Conservation (phyloP, 35 echinoderm and acorn worm genomes). For the Nesometra sesokonis region DNA sequence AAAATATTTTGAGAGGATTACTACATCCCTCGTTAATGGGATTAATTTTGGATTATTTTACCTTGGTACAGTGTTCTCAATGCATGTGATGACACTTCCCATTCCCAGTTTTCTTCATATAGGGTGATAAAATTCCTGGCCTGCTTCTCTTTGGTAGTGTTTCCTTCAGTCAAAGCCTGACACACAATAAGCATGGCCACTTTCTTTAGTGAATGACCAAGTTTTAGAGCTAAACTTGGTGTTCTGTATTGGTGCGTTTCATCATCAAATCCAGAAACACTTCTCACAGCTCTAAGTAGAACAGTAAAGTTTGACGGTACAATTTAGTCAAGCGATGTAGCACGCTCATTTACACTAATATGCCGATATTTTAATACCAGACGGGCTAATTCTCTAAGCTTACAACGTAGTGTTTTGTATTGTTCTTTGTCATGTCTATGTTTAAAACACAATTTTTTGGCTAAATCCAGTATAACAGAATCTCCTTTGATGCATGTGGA, state of each 20-base stretch:
- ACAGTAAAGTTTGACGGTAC: constrained; percentile 6
- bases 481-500: constrained; percentile 28
- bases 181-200: constrained; percentile 11
- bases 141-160: constrained; percentile 5
- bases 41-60: constrained; percentile 19
- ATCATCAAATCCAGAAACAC: constrained; percentile 37
- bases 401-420: not conserved
- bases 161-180: constrained; percentile 25
- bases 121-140: constrained; percentile 2
- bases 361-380: constrained; percentile 28
- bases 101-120: constrained; percentile 39
- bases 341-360: constrained; percentile 28
- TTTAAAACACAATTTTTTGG: constrained; percentile 26
- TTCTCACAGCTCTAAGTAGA: constrained; percentile 10
- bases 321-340: constrained; percentile 11
- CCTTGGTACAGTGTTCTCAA: constrained; percentile 45
- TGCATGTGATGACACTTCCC: constrained; percentile 45
- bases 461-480: constrained; percentile 26
- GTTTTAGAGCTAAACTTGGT: constrained; percentile 38
- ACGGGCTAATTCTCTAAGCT: constrained; percentile 34
- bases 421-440: constrained; percentile 38
- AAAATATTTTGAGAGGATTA: not conserved
- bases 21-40: constrained; percentile 17
- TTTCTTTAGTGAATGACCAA: constrained; percentile 29
- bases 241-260: constrained; percentile 24